Base-by-base conservation (phyloP, 2,888 invertebrate genomes). In the Corbicula japonica region DNA sequence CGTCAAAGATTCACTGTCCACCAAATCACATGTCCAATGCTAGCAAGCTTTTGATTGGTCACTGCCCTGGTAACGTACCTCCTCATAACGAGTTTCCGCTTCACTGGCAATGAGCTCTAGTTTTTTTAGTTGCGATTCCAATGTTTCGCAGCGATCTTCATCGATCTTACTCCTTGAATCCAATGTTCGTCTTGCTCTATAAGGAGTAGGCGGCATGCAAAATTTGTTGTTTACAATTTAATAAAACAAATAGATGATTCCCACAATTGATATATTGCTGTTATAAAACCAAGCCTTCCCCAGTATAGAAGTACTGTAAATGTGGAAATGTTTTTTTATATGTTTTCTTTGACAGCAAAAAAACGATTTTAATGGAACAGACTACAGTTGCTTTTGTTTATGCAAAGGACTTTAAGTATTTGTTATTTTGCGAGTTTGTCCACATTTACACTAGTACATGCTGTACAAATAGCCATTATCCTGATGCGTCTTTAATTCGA, bases 71-170 rank as follows among this genome's bases (percentile, higher is more conserved):
- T 34, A 50, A 61, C 93, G 94, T 89, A 94, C 90, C 91, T 94
- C 89, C 91, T 93, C 89, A 87, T 92, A 91, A 90, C 93, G 90
- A 88, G 89, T 90, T 90, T 94, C 90, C 35, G 99, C 98, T 95
- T 99, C 99, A 95, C 99, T 99, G 95, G 99, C 99, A 94, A 98
- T 96, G 96, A 98, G 97, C 94, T 98, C 97, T 95, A 99, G 98
- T 95, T 99, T 98, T 96, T 99, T 99, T 95, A 99, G 96, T 95
- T 99, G 99, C 95, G 97, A 97, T 95, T 99, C 99, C 94, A 99
- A 96, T 94, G 97, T 97, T 94, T 98, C 98, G 97, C 99, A 98
- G 94, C 99, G 98, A 96, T 99, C 99, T 95, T 99, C 99, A 96
- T 99, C 99, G 93, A 98, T 97, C 96, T 98, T 96, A 94, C 98